Evolutionary conservation across 2,797 vertebrate genomes (phyloP).

Genomic region (Zalophus californianus): DNA sequence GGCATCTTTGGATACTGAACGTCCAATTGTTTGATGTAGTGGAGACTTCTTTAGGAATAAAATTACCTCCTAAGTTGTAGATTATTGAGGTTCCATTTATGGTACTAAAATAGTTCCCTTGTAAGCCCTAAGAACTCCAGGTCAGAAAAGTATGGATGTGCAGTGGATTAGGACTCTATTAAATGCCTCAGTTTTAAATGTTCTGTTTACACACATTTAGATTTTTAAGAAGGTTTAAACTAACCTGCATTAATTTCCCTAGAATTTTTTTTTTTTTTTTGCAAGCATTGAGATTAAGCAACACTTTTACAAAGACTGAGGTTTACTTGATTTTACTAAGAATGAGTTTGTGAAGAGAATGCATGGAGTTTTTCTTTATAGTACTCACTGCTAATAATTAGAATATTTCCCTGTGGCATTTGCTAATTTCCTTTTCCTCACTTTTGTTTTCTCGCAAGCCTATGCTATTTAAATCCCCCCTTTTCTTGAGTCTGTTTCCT

Average conservation of each 20-base stretch:
- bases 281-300: neutral
- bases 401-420: neutral
- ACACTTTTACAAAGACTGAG: neutral
- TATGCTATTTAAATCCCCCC: neutral
- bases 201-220: neutral
- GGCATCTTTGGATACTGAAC: neutral
- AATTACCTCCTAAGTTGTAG: neutral
- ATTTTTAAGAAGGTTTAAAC: conserved; percentile 8
- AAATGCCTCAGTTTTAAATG: neutral
- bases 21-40: neutral
- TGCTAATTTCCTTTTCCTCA: neutral
- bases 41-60: neutral
- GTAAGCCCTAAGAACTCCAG: neutral
- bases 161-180: neutral
- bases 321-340: neutral
- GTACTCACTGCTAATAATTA: neutral
- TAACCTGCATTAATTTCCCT: neutral
- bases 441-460: neutral
- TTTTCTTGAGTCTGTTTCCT: neutral
- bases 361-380: neutral
- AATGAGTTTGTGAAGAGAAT: neutral
- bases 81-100: neutral
- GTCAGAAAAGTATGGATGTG: neutral
- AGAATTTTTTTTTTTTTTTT: neutral
- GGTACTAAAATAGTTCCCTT: neutral